Percentiles rank a stretch among this genome's conserved stretches.
phyloP scores from a whole-genome alignment of 2,888 invertebrate genomes.

The Parnassius glacialis region DNA sequence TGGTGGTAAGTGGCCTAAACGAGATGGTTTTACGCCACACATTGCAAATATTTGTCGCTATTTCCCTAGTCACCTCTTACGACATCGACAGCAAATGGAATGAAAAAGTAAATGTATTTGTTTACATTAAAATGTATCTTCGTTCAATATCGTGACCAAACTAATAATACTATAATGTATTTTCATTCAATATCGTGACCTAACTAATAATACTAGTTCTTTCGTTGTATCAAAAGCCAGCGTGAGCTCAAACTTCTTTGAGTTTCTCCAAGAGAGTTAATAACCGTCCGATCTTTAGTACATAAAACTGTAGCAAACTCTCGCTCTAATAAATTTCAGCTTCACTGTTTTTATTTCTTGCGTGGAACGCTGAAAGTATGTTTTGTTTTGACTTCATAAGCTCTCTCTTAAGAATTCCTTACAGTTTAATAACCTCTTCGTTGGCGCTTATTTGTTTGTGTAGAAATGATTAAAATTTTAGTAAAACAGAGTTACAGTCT shows the following conservation, averaged over 20 bases:
- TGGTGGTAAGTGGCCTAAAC: no score
- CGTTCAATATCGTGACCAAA: no score
- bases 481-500: no score
- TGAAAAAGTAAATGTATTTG: no score
- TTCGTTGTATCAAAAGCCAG: constrained; percentile 12
- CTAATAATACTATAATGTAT: no score
- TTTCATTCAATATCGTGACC: constrained; percentile 17
- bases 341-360: constrained; percentile 15
- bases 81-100: no score
- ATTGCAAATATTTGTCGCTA: no score
- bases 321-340: constrained; percentile 18
- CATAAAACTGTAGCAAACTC: constrained; percentile 6
- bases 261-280: constrained; percentile 12
- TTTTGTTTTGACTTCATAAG: constrained; percentile 24
- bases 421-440: constrained; percentile 6
- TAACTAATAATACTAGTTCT: constrained; percentile 11
- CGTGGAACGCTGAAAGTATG: constrained; percentile 18
- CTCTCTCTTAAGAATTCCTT: constrained; percentile 4
- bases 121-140: no score
- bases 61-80: no score
- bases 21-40: no score
- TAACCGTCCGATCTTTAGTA: constrained; percentile 3
- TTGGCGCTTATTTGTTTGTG: constrained; percentile 4
- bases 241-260: constrained; percentile 4
- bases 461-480: neutral